phyloP scores from a whole-genome alignment of 2,888 invertebrate species.

The Leptinotarsa haldemani region DNA sequence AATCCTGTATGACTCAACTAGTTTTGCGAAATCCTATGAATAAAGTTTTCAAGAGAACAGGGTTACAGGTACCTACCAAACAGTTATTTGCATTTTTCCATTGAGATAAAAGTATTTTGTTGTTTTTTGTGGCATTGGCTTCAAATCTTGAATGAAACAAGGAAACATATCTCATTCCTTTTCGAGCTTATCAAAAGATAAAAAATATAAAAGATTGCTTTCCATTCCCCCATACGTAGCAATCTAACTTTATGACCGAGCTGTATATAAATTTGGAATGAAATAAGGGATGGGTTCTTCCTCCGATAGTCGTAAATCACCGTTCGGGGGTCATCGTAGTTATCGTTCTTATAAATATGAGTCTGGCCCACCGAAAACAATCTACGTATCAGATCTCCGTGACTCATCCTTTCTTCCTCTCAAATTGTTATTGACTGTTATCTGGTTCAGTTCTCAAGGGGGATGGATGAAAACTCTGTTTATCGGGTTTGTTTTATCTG shows the following conservation, averaged over 20 bases:
- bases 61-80: too few species aligned
- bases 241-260: conserved; percentile 46
- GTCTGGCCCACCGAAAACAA: conserved; percentile 51
- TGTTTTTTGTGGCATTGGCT: too few species aligned
- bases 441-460: conserved; percentile 45
- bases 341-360: conserved; percentile 59
- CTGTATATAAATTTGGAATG: conserved; percentile 54
- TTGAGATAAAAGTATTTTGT: too few species aligned
- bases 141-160: too few species aligned
- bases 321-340: conserved; percentile 61
- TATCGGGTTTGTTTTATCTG: conserved; percentile 8
- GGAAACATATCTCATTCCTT: background rate
- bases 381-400: conserved; percentile 51
- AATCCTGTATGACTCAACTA: too few species aligned
- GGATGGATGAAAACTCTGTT: background rate
- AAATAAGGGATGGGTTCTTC: conserved; percentile 58
- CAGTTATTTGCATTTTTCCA: too few species aligned
- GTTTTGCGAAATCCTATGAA: too few species aligned
- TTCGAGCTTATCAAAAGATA: conserved; percentile 31
- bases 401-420: conserved; percentile 52
- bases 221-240: conserved; percentile 43
- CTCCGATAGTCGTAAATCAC: conserved; percentile 60
- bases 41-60: too few species aligned
- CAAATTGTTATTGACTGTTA: conserved; percentile 52
- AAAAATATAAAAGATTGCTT: conserved; percentile 36